phyloP scores from a whole-genome alignment of 2,888 invertebrate genomes.

The Peribatodes rhomboidaria region DNA sequence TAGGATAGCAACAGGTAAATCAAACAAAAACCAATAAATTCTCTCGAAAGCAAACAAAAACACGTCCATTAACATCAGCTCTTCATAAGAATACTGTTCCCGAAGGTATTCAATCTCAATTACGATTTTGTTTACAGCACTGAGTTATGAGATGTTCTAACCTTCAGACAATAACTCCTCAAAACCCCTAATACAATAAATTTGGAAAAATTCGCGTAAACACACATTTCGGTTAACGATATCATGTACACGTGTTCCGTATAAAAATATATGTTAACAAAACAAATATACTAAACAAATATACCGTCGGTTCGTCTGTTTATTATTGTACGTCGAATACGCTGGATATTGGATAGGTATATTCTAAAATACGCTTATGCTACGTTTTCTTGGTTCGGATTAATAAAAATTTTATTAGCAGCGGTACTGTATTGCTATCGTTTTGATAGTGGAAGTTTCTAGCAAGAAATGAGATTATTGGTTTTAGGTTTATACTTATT shows the following conservation, averaged over 20 bases:
- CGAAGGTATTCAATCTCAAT: slow-evolving; percentile 33
- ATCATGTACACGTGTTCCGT: slow-evolving; percentile 38
- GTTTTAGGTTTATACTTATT: neutral
- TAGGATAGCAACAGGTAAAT: slow-evolving; percentile 13
- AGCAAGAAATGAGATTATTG: neutral
- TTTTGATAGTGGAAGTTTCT: slow-evolving; percentile 7
- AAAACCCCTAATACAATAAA: slow-evolving; percentile 40
- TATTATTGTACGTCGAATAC: slow-evolving; percentile 46
- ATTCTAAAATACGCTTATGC: slow-evolving; percentile 29
- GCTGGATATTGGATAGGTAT: slow-evolving; percentile 40
- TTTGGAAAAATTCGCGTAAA: slow-evolving; percentile 42
- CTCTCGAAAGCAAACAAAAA: slow-evolving; percentile 10
- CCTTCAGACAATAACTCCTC: slow-evolving; percentile 35
- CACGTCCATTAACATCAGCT: slow-evolving; percentile 10
- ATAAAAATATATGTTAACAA: slow-evolving; percentile 49
- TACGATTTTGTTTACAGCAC: slow-evolving; percentile 19
- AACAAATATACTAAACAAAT: slow-evolving; percentile 44
- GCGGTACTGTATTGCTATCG: slow-evolving; percentile 13
- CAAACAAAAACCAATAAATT: slow-evolving; percentile 4
- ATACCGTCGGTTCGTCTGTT: slow-evolving; percentile 37
- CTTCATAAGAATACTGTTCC: slow-evolving; percentile 14
- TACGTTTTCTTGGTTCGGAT: slow-evolving; percentile 31
- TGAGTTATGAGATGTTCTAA: slow-evolving; percentile 24
- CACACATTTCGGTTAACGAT: slow-evolving; percentile 40
- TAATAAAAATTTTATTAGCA: slow-evolving; percentile 34